Evolutionary conservation across 2,113 vertebrate species (phyloP).

Genomic region (Bubalus kerabau): DNA sequence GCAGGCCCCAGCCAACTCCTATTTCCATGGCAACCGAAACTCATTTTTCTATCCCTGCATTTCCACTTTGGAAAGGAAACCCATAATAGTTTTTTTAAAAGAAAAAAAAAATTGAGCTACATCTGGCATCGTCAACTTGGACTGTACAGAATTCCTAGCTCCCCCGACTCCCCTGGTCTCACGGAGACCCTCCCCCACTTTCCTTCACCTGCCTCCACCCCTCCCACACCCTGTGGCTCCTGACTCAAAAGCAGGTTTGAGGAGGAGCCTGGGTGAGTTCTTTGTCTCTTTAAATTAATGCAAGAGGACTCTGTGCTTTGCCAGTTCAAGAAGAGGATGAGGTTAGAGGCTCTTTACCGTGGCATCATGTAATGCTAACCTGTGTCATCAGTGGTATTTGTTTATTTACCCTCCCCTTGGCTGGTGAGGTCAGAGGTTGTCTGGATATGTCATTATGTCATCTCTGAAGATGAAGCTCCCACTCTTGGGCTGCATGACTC

Average conservation of each 20-base stretch:
- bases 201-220: neutral
- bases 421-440: neutral
- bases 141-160: neutral
- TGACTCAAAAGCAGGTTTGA: neutral
- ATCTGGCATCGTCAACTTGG: neutral
- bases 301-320: neutral
- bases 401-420: neutral
- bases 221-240: neutral
- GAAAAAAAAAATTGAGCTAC: neutral
- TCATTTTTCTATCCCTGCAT: slow-evolving; percentile 42
- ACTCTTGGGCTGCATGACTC: neutral
- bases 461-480: neutral
- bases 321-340: neutral
- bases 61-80: slow-evolving; percentile 67
- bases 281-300: neutral
- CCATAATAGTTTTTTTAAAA: slow-evolving; percentile 16
- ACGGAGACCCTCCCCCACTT: neutral
- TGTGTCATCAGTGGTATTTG: neutral
- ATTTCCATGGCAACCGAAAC: slow-evolving; percentile 67
- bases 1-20: slow-evolving; percentile 38
- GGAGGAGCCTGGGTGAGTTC: neutral
- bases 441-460: neutral
- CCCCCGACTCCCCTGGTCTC: neutral
- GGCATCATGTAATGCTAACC: neutral
- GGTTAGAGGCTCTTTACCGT: neutral